Conservation (phyloP, 2,113 vertebrate species). For the Paracanthobrama guichenoti region DNA sequence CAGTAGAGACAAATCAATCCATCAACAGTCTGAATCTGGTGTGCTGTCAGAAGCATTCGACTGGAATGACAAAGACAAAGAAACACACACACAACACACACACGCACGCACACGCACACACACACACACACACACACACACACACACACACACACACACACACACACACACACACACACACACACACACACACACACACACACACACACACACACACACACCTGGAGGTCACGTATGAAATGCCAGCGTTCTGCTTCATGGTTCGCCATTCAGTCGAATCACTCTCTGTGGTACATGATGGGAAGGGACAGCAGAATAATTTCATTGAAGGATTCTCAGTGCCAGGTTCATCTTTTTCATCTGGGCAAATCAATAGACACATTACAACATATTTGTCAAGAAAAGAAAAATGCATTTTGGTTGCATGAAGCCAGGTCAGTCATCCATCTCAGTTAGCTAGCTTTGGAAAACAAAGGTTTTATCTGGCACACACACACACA, state of each 20-base stretch:
- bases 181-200: too few relatives aligned
- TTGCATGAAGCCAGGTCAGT: neutral
- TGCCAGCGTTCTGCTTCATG: neutral
- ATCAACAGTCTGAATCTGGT: slow-evolving; percentile 15
- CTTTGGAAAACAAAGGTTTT: neutral
- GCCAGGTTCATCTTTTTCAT: neutral
- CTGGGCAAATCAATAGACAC: neutral
- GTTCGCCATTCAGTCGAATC: neutral
- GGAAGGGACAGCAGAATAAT: neutral
- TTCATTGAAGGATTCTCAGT: neutral
- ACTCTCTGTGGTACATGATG: neutral
- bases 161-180: neutral
- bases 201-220: neutral
- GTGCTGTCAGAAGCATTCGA: slow-evolving; percentile 19
- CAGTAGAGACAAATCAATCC: neutral
- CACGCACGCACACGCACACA: too few relatives aligned
- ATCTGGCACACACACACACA: neutral
- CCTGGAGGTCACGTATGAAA: slow-evolving; percentile 16
- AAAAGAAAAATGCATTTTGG: neutral
- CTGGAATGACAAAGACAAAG: slow-evolving; percentile 21
- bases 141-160: neutral
- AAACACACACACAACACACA: neutral
- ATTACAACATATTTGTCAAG: neutral
- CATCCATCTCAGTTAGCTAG: neutral
- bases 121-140: too few relatives aligned